phyloP scores from a whole-genome alignment of 2,797 vertebrate species.

The Molothrus aeneus region DNA sequence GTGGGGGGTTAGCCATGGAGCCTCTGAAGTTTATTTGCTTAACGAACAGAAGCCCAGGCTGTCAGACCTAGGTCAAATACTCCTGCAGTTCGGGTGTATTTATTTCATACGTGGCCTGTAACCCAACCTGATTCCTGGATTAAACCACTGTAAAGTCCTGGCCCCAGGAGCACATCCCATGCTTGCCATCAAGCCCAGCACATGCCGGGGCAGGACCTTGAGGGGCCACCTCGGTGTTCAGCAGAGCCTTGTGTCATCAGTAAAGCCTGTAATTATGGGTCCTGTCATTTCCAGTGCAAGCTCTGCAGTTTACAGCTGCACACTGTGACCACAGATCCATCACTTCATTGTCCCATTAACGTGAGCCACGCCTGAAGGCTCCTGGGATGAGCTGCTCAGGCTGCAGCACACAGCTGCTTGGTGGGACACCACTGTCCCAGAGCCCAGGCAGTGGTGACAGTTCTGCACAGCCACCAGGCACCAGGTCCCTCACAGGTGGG shows the following conservation, averaged over 20 bases:
- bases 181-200: conserved; percentile 23
- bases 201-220: conserved; percentile 4
- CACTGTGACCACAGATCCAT: background rate
- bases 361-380: fast-evolving
- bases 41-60: conserved; percentile 20
- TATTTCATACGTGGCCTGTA: conserved; percentile 45
- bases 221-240: background rate
- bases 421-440: background rate
- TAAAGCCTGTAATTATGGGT: conserved; percentile 20
- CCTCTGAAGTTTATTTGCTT: conserved; percentile 29
- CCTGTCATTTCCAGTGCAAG: background rate
- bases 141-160: background rate
- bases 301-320: background rate
- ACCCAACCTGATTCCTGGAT: conserved; percentile 50
- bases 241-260: background rate
- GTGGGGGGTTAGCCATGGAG: background rate
- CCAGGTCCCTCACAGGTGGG: background rate
- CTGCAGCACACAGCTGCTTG: background rate
- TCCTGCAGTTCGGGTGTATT: conserved; percentile 42
- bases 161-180: background rate
- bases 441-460: background rate
- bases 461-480: fast-evolving
- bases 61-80: conserved; percentile 40
- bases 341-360: background rate
- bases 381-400: background rate